phyloP scores from a whole-genome alignment of 1,140 invertebrate species.

The Drosophila grimshawi region DNA sequence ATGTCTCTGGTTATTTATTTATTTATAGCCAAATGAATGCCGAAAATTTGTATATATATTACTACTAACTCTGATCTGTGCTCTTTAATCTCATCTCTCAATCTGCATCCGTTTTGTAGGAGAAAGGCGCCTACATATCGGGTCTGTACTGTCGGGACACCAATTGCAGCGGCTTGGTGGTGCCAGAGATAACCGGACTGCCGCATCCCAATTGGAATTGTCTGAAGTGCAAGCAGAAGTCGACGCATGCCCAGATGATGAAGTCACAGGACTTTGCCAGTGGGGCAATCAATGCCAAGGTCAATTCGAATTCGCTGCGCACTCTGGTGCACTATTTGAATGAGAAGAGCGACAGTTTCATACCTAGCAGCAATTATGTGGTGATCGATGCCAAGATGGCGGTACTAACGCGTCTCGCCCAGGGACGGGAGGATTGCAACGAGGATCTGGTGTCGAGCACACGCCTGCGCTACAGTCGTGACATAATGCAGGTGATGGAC shows the following conservation, averaged over 20 bases:
- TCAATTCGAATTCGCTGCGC: slow-evolving; percentile 74
- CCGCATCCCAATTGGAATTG: slow-evolving; percentile 83
- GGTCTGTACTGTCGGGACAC: slow-evolving; percentile 79
- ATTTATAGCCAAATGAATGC: slow-evolving; percentile 44
- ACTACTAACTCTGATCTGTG: slow-evolving; percentile 17
- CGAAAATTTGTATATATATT: slow-evolving; percentile 14
- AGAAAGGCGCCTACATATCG: slow-evolving; percentile 77
- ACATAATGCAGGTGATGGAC: slow-evolving; percentile 84
- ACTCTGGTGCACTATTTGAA: slow-evolving; percentile 75
- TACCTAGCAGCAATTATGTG: slow-evolving; percentile 74
- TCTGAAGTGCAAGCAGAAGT: slow-evolving; percentile 78
- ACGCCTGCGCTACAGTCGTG: slow-evolving; percentile 74
- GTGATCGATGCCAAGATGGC: slow-evolving; percentile 80
- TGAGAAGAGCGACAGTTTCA: slow-evolving; percentile 76
- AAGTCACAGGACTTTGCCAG: slow-evolving; percentile 80
- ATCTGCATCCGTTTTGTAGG: slow-evolving; percentile 37
- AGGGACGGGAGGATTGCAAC: slow-evolving; percentile 69
- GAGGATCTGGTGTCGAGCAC: slow-evolving; percentile 70
- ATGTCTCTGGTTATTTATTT: slow-evolving; percentile 13
- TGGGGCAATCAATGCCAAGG: slow-evolving; percentile 78
- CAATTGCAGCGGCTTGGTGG: slow-evolving; percentile 74
- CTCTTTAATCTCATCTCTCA: slow-evolving; percentile 17
- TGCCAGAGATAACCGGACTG: slow-evolving; percentile 74
- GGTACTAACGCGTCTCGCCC: slow-evolving; percentile 59
- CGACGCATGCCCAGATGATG: slow-evolving; percentile 77